Percentiles rank a stretch among this genome's conserved stretches.
Conservation (phyloP, 1,140 invertebrate species). For the Trachymyrmex septentrionalis region DNA sequence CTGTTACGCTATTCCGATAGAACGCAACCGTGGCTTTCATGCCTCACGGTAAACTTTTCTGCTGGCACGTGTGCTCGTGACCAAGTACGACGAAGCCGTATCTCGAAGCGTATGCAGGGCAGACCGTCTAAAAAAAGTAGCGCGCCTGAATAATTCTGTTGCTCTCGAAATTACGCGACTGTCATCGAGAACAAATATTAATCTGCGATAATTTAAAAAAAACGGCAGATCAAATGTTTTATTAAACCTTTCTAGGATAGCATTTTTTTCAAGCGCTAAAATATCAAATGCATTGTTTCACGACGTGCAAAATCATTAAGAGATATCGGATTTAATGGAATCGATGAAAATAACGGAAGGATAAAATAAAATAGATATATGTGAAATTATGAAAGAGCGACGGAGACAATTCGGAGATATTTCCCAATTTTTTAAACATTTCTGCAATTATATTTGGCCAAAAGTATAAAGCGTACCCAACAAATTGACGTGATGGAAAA, state of each 20-base stretch:
- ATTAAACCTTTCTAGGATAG: neutral
- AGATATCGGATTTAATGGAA: neutral
- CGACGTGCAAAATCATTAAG: neutral
- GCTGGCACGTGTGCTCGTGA: neutral
- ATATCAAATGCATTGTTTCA: neutral
- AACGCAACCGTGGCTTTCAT: constrained; percentile 54
- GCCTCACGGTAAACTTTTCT: constrained; percentile 41
- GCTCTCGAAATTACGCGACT: neutral
- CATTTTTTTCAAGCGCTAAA: neutral
- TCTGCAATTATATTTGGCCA: too few species aligned
- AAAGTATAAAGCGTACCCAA: too few species aligned
- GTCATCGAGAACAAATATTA: neutral
- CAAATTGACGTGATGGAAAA: too few species aligned
- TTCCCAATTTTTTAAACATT: neutral
- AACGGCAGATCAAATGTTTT: neutral
- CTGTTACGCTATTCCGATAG: constrained; percentile 66
- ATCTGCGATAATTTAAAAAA: neutral
- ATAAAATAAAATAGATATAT: neutral
- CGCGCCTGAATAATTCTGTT: neutral
- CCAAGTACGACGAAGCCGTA: constrained; percentile 11
- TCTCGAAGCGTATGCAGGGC: neutral
- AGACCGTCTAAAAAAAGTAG: neutral
- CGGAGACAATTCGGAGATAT: neutral
- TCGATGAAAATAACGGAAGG: neutral
- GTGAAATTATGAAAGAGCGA: neutral